Evolutionary conservation across 1,140 invertebrate genomes (phyloP).

Genomic region (Tetramorium alpestre): DNA sequence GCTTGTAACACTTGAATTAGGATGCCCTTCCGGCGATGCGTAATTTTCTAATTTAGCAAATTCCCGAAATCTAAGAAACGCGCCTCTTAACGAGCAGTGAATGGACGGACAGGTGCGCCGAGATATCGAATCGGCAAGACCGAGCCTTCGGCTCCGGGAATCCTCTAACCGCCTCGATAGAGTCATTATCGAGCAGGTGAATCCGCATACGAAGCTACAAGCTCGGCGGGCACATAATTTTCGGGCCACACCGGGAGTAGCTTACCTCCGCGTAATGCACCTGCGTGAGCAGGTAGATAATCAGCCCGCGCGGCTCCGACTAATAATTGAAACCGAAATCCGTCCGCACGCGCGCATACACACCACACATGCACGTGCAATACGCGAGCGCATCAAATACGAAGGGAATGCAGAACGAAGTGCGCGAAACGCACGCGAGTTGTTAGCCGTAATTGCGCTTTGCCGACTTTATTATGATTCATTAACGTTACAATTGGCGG

Average conservation of each 20-base stretch:
- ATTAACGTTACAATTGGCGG: slow-evolving; percentile 48
- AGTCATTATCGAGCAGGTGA: slow-evolving; percentile 73
- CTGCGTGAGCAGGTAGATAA: slow-evolving; percentile 61
- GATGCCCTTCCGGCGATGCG: neutral
- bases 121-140: slow-evolving; percentile 21
- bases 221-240: slow-evolving; percentile 63
- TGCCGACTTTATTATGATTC: slow-evolving; percentile 54
- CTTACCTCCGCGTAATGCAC: slow-evolving; percentile 57
- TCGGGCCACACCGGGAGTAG: slow-evolving; percentile 63
- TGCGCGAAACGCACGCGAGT: slow-evolving; percentile 51
- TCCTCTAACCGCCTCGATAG: slow-evolving; percentile 60
- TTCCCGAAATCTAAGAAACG: slow-evolving; percentile 8
- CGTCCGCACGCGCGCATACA: neutral
- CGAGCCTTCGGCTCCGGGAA: slow-evolving; percentile 3
- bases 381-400: neutral
- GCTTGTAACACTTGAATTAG: slow-evolving; percentile 16
- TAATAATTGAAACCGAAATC: slow-evolving; percentile 68
- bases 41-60: slow-evolving; percentile 32
- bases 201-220: slow-evolving; percentile 59
- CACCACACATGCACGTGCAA: neutral
- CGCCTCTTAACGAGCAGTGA: slow-evolving; percentile 21
- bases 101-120: slow-evolving; percentile 38
- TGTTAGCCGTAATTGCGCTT: slow-evolving; percentile 36
- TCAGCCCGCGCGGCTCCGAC: slow-evolving; percentile 50
- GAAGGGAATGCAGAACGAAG: slow-evolving; percentile 19